Conservation (phyloP, 2,113 vertebrate genomes). For the Synodontis membranacea region DNA sequence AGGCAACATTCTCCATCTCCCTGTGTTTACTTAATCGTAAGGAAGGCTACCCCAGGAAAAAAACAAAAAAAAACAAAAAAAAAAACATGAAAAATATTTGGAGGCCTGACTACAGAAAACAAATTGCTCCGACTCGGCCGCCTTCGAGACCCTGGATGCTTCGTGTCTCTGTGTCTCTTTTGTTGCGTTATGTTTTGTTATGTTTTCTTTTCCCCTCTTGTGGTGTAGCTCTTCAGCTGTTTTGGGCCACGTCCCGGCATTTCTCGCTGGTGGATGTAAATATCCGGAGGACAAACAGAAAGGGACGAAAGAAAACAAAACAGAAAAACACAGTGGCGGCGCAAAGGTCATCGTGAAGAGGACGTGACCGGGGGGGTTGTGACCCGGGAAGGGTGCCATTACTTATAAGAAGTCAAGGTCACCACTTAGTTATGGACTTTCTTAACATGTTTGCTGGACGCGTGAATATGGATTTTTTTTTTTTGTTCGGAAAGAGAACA, state of each 20-base stretch:
- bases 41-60: slow-evolving; percentile 38
- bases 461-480: no score
- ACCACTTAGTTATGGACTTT: background rate
- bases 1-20: slow-evolving; percentile 41
- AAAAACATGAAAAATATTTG: slow-evolving; percentile 54
- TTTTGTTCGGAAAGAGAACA: background rate
- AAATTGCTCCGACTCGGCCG: slow-evolving; percentile 46
- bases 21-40: slow-evolving; percentile 53
- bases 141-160: slow-evolving; percentile 40
- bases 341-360: slow-evolving; percentile 13
- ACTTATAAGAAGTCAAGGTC: slow-evolving; percentile 1
- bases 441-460: background rate
- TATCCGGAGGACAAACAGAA: slow-evolving; percentile 56
- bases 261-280: slow-evolving; percentile 55
- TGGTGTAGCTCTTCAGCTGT: slow-evolving; percentile 53
- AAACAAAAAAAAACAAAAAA: background rate
- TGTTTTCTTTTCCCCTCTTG: slow-evolving; percentile 36
- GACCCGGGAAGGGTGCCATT: slow-evolving; percentile 8
- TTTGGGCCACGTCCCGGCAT: slow-evolving; percentile 51
- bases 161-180: slow-evolving; percentile 45
- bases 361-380: slow-evolving; percentile 10
- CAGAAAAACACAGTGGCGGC: slow-evolving; percentile 47
- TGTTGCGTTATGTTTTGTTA: slow-evolving; percentile 42
- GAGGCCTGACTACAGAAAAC: slow-evolving; percentile 41
- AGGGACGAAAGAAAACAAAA: slow-evolving; percentile 19